Percentiles rank a stretch among this genome's conserved stretches.
Conservation (phyloP, 2,888 invertebrate genomes). For the Euphydryas editha region DNA sequence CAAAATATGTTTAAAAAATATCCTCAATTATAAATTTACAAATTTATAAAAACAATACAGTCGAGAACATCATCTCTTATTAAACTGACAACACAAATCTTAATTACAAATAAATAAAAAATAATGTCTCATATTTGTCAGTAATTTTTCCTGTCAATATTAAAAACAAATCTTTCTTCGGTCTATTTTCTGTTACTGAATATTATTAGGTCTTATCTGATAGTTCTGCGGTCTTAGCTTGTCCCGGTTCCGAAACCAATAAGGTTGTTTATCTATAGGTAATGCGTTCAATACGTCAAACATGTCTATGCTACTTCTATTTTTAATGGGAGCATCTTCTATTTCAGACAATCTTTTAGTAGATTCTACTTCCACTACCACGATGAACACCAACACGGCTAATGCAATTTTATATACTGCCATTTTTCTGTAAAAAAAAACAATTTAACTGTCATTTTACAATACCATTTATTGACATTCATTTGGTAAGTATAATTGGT, state of each 20-base stretch:
- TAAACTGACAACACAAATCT: too few species aligned
- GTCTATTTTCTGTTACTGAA: conserved; percentile 45
- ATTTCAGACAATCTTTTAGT: conserved; percentile 78
- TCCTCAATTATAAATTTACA: too few species aligned
- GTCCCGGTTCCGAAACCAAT: conserved; percentile 86
- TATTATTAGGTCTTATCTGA: conserved; percentile 56
- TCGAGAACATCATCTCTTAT: too few species aligned
- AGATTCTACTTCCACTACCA: conserved; percentile 59
- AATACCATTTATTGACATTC: too few species aligned
- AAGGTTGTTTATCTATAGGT: conserved; percentile 57
- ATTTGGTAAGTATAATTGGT: too few species aligned
- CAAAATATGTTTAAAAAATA: too few species aligned
- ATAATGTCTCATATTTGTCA: too few species aligned
- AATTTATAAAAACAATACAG: too few species aligned
- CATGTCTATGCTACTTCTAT: conserved; percentile 81
- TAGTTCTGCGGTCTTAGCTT: conserved; percentile 63
- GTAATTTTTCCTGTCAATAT: too few species aligned
- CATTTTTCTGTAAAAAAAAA: conserved; percentile 34
- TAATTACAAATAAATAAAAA: too few species aligned
- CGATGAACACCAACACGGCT: conserved; percentile 28
- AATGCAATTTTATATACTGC: conserved; percentile 32
- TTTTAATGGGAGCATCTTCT: conserved; percentile 80
- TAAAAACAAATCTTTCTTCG: not conserved
- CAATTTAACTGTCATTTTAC: not conserved
- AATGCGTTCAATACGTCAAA: conserved; percentile 85